phyloP scores from a whole-genome alignment of 2,113 vertebrate species.

The Sitta europaea region DNA sequence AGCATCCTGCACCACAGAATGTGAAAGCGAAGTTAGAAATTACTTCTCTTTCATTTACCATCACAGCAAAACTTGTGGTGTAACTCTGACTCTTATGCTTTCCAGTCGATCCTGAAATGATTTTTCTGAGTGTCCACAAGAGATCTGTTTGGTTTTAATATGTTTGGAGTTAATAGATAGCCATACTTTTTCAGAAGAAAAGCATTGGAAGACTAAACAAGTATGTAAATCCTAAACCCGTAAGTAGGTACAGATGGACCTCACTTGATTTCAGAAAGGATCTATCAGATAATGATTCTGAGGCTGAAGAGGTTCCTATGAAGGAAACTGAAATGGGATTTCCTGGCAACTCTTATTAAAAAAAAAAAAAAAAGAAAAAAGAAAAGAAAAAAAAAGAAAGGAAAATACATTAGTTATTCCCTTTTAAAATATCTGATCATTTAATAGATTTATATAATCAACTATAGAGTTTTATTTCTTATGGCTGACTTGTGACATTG shows the following conservation, averaged over 20 bases:
- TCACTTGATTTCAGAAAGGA: background rate
- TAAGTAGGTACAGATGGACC: slow-evolving; percentile 35
- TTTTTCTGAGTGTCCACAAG: background rate
- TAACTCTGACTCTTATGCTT: background rate
- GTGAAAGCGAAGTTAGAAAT: slow-evolving; percentile 56
- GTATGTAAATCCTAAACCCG: background rate
- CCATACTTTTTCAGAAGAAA: slow-evolving; percentile 15
- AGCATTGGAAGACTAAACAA: background rate
- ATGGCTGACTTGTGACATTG: background rate
- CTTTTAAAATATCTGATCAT: background rate
- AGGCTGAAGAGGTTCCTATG: slow-evolving; percentile 1
- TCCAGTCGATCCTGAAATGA: slow-evolving; percentile 36
- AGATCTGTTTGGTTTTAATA: slow-evolving; percentile 6
- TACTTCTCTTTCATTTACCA: slow-evolving; percentile 59
- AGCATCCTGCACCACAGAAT: background rate
- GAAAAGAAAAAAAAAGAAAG: background rate
- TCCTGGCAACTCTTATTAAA: background rate
- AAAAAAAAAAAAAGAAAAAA: background rate
- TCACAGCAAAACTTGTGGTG: background rate
- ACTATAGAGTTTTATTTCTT: background rate
- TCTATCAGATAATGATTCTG: slow-evolving; percentile 5
- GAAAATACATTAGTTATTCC: background rate
- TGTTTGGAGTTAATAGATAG: background rate
- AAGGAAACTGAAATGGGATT: background rate
- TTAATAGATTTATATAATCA: background rate